Base-by-base conservation (phyloP, 1,140 invertebrate species). In the Sminthurinus signatus region DNA sequence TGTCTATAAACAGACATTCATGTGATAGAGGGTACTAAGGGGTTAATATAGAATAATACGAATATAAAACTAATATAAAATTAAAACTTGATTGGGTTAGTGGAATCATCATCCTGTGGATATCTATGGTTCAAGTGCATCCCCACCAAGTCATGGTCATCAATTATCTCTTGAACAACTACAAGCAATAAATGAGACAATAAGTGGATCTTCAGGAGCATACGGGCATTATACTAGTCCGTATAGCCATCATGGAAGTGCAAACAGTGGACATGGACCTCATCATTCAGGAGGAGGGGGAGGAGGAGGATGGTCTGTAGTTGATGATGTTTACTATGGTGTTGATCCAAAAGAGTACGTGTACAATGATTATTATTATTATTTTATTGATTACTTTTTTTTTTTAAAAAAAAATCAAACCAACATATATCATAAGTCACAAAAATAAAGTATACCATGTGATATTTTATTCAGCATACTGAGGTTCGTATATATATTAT, bases 341-440 rank as follows among this genome's bases (percentile, higher is more conserved):
- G 32, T 62, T 23, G 70, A 71, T 42, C 69, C 67, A 3, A 71
- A 71, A 64, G 91, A 97, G 81, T 98, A n/a, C n/a, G n/a, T n/a
- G n/a, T n/a, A n/a, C n/a, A n/a, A n/a, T n/a, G n/a, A n/a, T n/a
- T n/a, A n/a, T n/a, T n/a, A n/a, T n/a, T n/a, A n/a, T n/a, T n/a
- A n/a, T n/a, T n/a, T n/a, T n/a, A n/a, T n/a, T n/a, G n/a, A n/a
- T n/a, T n/a, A n/a, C n/a, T n/a, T n/a, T n/a, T n/a, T n/a, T n/a
- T n/a, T n/a, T n/a, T n/a, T n/a, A n/a, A n/a, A n/a, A n/a, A n/a
- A n/a, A n/a, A n/a, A n/a, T n/a, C n/a, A n/a, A n/a, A n/a, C n/a
- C n/a, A n/a, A n/a, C n/a, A n/a, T n/a, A n/a, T n/a, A n/a, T n/a
- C n/a, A n/a, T n/a, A n/a, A n/a, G n/a, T n/a, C n/a, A n/a, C n/a